Base-by-base conservation (phyloP, 2,113 vertebrate genomes). In the Solea solea region DNA sequence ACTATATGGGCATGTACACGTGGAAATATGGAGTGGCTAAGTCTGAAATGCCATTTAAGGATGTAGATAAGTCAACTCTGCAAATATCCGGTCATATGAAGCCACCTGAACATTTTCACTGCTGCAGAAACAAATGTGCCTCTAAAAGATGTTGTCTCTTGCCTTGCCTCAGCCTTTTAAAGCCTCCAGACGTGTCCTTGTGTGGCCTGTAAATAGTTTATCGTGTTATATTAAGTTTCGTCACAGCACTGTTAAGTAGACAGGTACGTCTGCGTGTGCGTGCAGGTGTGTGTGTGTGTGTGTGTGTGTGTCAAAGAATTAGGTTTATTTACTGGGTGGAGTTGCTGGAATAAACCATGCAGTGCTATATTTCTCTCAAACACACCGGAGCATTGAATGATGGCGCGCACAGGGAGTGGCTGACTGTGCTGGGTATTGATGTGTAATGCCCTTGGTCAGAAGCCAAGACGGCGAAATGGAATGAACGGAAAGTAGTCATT, bases 271-370 rank as follows among this genome's bases (percentile, higher is more conserved):
- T 61, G 54, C 64, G 49, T 46, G 76, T 72, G 73, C 69, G 76
- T 77, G 70, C 66, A 42, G 52, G 57, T 41, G 73, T 69, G 64
- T 70, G 53, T 53, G 60, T 64, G 53, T 53, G 60, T 64, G 52
- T 61, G 58, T 48, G 70, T 69, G 64, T 70, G 45, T 61, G 61
- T 68, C n/a, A 53, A 40, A 73, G 71, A 84, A 82, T 89, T 72
- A 79, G 76, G 80, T 89, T 80, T 90, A 86, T 91, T 92, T 89
- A 87, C 85, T 80, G 80, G 41, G 76, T 69, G 85, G 84, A 79
- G 76, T 70, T 82, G 80, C 73, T 81, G 79, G 76, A 87, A 88
- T 82, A 87, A 91, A 84, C 67, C 78, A 76, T 67, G 74, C 79
- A 55, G 79, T 67, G 78, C 84, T 82, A 80, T 90, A 88, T 88